Evolutionary conservation across 2,797 vertebrate genomes (phyloP), one percentile per base, ranked within the genome.

Genomic region (Lacerta agilis): DNA sequence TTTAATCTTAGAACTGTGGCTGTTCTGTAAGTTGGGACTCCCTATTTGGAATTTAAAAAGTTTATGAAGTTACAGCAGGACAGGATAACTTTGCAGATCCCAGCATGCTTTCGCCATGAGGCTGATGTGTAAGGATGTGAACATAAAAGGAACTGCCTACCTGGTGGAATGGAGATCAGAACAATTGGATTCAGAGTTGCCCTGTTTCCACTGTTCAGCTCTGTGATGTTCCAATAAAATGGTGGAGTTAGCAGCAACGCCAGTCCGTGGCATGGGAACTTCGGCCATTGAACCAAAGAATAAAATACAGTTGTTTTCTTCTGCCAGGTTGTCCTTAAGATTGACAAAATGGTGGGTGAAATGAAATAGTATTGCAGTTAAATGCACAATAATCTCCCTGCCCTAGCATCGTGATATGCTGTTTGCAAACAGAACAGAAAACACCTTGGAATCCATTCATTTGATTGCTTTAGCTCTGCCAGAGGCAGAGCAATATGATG

Each of bases 361-460:
- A 64, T 55, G 75, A 89, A 93, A 61, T 20, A 80, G 13, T 41
- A 33, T 78, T 89, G 76, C 89, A 85, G 86, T 87, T 89, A 91
- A 92, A 93, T 69, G 83, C 83, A 88, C 82, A 7, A 0, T 83
- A 91, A 90, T 4, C 23, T 88, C 88, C 85, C 79, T 55, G 73
- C 41, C 49, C 79, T 69, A 84, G 27, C 86, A 89, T 76, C 25
- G 79, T 87, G 85, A 76, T 82, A 8, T 1, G 66, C 58, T 81
- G 80, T 23, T 3, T 76, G 88, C 18, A 87, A 88, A 80, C 8
- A 0, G 66, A 75, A 49, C 41, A 80, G 66, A 79, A 82, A 83
- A 58, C 90, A 29, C 41, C n/a, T 86, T 89, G 66, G 45, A 91
- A 88, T 88, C 76, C 61, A 83, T 93, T 94, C 90, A 77, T 87